A percentile compares a stretch with the other conserved stretches of the same genome.
These are phyloP conservation scores for Epistrophe grossulariae DNA, from an alignment of 2,888 invertebrate species.

Conservation along the genomic window DNA sequence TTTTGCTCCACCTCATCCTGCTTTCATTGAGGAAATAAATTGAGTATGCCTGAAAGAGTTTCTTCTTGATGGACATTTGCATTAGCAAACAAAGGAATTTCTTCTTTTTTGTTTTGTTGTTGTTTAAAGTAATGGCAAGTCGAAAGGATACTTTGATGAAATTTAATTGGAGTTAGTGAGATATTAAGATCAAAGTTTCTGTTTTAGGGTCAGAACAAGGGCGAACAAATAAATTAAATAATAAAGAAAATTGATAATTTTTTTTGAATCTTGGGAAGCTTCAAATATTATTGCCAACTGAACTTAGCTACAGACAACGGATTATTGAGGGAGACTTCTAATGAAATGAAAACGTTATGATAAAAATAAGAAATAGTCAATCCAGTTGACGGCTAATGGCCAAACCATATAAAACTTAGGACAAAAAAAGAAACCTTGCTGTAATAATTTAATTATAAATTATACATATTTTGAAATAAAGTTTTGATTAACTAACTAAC, in stretches of 20 bases:
- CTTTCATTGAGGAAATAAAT: slow-evolving; percentile 18
- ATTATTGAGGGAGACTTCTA: too few relatives aligned
- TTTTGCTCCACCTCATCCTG: slow-evolving; percentile 11
- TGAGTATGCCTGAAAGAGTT: slow-evolving; percentile 32
- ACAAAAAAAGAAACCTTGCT: too few relatives aligned
- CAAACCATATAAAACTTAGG: too few relatives aligned
- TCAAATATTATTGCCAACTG: background rate
- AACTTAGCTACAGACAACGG: too few relatives aligned
- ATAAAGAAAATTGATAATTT: background rate
- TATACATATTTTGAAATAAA: too few relatives aligned
- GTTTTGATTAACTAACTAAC: too few relatives aligned
- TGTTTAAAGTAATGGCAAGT: slow-evolving; percentile 7
- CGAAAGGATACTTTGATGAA: slow-evolving; percentile 26
- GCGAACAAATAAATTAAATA: background rate
- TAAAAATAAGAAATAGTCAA: too few relatives aligned
- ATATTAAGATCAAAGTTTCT: slow-evolving; percentile 5
- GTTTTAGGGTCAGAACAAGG: background rate
- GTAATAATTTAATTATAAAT: too few relatives aligned
- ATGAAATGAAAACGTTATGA: too few relatives aligned
- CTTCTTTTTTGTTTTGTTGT: background rate
- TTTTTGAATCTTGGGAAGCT: background rate
- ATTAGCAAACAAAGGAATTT: slow-evolving; percentile 34
- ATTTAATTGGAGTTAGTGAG: slow-evolving; percentile 33
- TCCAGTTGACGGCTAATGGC: too few relatives aligned
- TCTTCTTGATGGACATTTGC: slow-evolving; percentile 32